These are phyloP conservation scores for Ptychoptera albimana DNA, from an alignment of 2,888 invertebrate genomes.

Conservation along the genomic window DNA sequence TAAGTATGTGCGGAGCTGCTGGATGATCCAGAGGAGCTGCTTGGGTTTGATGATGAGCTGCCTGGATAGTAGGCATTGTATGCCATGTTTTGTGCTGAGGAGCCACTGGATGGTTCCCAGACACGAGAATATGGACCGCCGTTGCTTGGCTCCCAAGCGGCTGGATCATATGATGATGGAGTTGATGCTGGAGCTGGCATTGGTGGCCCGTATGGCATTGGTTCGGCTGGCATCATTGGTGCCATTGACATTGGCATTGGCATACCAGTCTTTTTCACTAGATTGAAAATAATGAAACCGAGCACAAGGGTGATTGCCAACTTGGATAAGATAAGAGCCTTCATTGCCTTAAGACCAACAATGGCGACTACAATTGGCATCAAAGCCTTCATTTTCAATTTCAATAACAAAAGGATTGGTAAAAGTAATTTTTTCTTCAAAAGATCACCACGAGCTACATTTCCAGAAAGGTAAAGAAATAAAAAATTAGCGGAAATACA, in stretches of 20 bases:
- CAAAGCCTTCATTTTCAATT: constrained; percentile 68
- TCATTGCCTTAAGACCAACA: constrained; percentile 66
- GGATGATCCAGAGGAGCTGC: constrained; percentile 26
- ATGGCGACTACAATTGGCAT: constrained; percentile 68
- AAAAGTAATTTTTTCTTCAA: constrained; percentile 71
- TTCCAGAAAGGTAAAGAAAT: constrained; percentile 4
- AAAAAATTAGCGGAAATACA: not conserved
- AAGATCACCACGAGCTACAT: constrained; percentile 57
- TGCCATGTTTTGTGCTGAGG: constrained; percentile 40
- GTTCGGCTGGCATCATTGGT: constrained; percentile 37
- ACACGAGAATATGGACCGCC: constrained; percentile 65
- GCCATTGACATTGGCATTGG: constrained; percentile 48
- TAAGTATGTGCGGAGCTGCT: constrained; percentile 9
- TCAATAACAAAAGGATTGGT: constrained; percentile 61
- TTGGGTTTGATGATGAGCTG: constrained; percentile 37
- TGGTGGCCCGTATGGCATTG: constrained; percentile 30
- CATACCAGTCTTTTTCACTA: constrained; percentile 68
- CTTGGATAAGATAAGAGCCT: constrained; percentile 71
- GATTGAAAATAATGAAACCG: constrained; percentile 64
- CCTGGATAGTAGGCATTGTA: constrained; percentile 58
- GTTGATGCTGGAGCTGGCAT: constrained; percentile 54
- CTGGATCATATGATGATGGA: constrained; percentile 51
- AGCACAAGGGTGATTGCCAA: constrained; percentile 64
- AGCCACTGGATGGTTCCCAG: constrained; percentile 44
- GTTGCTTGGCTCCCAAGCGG: constrained; percentile 49